Conservation (phyloP, 2,113 vertebrate genomes). For the Pangasianodon gigas region DNA sequence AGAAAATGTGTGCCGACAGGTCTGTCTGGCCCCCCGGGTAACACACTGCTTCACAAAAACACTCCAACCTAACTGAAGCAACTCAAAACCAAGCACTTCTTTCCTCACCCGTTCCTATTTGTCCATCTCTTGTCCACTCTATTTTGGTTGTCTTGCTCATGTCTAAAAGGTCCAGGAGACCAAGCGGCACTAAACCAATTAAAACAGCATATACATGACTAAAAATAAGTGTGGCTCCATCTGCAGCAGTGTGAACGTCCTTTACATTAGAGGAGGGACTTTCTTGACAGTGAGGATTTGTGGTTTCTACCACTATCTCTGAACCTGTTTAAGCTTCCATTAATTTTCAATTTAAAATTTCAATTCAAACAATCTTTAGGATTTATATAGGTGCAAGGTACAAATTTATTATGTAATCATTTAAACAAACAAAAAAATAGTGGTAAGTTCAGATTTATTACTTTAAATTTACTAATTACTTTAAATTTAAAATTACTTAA, state of each 20-base stretch:
- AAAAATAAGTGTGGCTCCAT: conserved; percentile 42
- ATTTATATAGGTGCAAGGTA: neutral
- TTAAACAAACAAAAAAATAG: neutral
- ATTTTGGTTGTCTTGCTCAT: neutral
- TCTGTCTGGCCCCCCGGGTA: neutral
- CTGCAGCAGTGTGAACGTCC: conserved; percentile 19
- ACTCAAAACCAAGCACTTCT: neutral
- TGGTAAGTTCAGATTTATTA: too few relatives aligned
- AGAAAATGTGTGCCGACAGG: neutral
- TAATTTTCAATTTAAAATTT: neutral
- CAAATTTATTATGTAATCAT: neutral
- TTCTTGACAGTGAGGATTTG: conserved; percentile 25
- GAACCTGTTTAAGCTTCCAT: neutral
- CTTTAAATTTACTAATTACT: too few relatives aligned
- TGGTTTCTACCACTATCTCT: neutral
- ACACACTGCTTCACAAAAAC: conserved; percentile 16
- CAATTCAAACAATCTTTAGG: neutral
- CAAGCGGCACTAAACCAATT: conserved; percentile 34
- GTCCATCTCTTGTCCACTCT: neutral
- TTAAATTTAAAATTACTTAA: too few relatives aligned
- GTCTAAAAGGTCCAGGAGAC: neutral
- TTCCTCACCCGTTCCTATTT: neutral
- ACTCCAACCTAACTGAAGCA: neutral
- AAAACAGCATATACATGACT: conserved; percentile 30
- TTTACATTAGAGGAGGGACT: conserved; percentile 26